These are phyloP conservation scores for Tinea semifulvella DNA, from an alignment of 2,888 invertebrate genomes.

Conservation along the genomic window DNA sequence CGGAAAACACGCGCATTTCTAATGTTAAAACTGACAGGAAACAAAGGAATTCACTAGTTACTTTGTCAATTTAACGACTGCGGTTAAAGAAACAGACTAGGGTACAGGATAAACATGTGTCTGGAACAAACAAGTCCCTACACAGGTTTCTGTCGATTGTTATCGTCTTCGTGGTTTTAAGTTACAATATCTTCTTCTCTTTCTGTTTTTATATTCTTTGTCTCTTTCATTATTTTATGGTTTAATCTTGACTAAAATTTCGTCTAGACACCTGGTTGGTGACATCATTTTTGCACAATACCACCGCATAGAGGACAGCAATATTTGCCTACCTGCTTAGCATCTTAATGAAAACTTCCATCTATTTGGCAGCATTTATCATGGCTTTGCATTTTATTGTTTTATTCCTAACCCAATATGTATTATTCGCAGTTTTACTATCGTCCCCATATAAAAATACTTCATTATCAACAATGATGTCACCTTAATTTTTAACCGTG, in stretches of 20 bases:
- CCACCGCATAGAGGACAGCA: constrained; percentile 7
- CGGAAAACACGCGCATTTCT: no score
- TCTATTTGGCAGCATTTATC: neutral
- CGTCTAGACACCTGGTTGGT: constrained; percentile 7
- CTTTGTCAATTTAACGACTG: no score
- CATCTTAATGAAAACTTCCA: constrained; percentile 4
- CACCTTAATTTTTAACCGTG: neutral
- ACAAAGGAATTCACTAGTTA: no score
- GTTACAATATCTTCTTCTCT: no score
- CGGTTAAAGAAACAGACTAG: no score
- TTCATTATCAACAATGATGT: neutral
- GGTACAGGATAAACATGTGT: no score
- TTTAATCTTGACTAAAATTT: neutral
- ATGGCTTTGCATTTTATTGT: constrained; percentile 1
- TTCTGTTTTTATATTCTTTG: no score
- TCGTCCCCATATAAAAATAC: neutral
- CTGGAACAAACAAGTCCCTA: no score
- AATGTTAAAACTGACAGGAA: no score
- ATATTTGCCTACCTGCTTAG: constrained; percentile 2
- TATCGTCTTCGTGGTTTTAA: no score
- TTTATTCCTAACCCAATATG: neutral
- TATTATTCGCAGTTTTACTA: neutral
- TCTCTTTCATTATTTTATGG: constrained; percentile 4
- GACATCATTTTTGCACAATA: constrained; percentile 13
- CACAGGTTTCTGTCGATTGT: no score